Conservation (phyloP, 2,888 invertebrate species). For the Hesperia comma region DNA sequence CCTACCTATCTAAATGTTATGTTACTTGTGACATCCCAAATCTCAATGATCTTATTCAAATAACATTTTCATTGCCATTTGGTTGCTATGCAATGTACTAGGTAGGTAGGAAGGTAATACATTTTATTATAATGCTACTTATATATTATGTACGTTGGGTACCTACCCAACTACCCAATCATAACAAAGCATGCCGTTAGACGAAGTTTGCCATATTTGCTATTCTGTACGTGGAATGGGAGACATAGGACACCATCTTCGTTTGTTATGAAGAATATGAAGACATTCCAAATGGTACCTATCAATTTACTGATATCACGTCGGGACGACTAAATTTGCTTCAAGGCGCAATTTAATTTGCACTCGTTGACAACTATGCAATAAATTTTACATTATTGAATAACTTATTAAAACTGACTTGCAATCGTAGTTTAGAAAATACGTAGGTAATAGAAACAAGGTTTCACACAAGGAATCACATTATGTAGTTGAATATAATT, state of each 20-base stretch:
- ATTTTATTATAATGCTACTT: no score
- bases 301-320: constrained; percentile 67
- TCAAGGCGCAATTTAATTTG: constrained; percentile 58
- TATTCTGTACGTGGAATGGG: constrained; percentile 48
- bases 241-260: constrained; percentile 50
- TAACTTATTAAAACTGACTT: constrained; percentile 44
- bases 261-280: constrained; percentile 63
- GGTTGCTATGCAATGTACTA: no score
- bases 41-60: no score
- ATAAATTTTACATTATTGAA: constrained; percentile 54
- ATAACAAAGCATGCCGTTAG: constrained; percentile 2
- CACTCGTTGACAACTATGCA: constrained; percentile 39
- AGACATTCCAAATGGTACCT: constrained; percentile 61
- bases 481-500: no score
- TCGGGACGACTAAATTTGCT: constrained; percentile 64
- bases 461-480: neutral
- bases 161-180: constrained; percentile 4
- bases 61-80: neutral
- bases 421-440: constrained; percentile 36
- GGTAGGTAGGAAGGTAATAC: no score
- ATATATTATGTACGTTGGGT: no score
- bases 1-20: no score
- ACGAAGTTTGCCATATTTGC: constrained; percentile 29
- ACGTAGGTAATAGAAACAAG: neutral
- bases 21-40: no score